Evolutionary conservation across 2,113 vertebrate species (phyloP), one percentile per base, ranked within the genome.

Genomic region (Grallaria varia): DNA sequence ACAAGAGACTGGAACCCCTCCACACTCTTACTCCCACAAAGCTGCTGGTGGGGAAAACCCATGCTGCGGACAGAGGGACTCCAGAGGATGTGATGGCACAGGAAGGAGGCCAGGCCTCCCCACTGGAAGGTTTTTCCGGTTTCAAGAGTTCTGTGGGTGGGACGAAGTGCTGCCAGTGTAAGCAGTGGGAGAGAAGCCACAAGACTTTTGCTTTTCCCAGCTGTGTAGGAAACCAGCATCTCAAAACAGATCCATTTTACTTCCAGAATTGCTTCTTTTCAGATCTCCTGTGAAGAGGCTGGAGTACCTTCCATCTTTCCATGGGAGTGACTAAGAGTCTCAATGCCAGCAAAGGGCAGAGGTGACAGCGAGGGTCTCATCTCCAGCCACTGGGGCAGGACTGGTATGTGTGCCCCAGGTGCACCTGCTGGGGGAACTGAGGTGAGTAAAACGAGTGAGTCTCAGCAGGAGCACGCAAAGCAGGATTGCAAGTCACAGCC

Each of bases 1-100:
- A 62, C 3, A 6, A 0, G 0, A 50, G 25, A 31, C 10, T 0
- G 2, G n/a, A 19, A 23, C 5, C 5, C 7, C 21, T 66, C 16
- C 27, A 58, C 1, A 1, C 13, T 64, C 9, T 22, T 21, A 23
- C 3, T 60, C 20, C 30, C 15, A 47, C 25, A 80, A 31, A 81
- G 33, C 15, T 87, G 16, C n/a, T 1, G 0, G 6, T 37, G 30
- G 4, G 45, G 16, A 59, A 71, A 45, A 67, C 1, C 30, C 12
- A 45, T 53, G 7, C 17, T 2, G 5, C n/a, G 39, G 27, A 37
- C n/a, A 12, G 69, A 56, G 18, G 30, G 9, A 88, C 5, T 1
- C 14, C 9, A 77, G 22, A 44, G 6, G 7, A 24, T 25, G 6
- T 3, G 0, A 40, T 0, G 1, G 39, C 16, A 49, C 31, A 20